These are phyloP conservation scores for Coracias cyanogaster DNA, from an alignment of 2,797 vertebrate species.

Conservation along the genomic window DNA sequence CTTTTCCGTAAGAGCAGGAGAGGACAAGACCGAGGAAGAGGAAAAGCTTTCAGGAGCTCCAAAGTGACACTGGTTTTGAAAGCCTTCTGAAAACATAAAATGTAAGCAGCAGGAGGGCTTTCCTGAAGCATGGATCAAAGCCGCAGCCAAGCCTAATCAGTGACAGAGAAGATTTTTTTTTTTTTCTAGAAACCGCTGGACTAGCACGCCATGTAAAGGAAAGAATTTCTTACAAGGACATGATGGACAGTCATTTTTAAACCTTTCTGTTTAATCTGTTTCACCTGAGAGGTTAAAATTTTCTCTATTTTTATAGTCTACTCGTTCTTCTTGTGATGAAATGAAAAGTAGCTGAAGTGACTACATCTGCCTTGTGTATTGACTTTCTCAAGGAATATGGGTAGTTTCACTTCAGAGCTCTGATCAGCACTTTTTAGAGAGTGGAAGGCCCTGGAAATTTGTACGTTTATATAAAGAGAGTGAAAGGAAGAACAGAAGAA, in stretches of 20 bases:
- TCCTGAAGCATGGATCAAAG: neutral
- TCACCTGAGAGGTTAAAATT: neutral
- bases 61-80: neutral
- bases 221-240: neutral
- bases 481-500: neutral
- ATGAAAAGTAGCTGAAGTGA: neutral
- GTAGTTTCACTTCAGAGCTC: neutral
- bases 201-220: neutral
- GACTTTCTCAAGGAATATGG: neutral
- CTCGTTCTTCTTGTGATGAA: neutral
- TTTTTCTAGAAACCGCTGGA: neutral
- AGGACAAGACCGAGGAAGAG: neutral
- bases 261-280: neutral
- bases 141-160: neutral
- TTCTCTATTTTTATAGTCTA: neutral
- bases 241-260: neutral
- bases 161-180: neutral
- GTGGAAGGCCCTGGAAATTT: neutral
- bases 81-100: neutral
- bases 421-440: neutral
- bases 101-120: neutral
- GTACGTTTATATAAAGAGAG: neutral
- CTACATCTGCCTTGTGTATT: neutral
- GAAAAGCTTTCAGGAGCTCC: neutral
- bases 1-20: neutral